Evolutionary conservation across 2,113 vertebrate genomes (phyloP), one percentile per base, ranked within the genome.

Genomic region (Leptobrachium ailaonicum): DNA sequence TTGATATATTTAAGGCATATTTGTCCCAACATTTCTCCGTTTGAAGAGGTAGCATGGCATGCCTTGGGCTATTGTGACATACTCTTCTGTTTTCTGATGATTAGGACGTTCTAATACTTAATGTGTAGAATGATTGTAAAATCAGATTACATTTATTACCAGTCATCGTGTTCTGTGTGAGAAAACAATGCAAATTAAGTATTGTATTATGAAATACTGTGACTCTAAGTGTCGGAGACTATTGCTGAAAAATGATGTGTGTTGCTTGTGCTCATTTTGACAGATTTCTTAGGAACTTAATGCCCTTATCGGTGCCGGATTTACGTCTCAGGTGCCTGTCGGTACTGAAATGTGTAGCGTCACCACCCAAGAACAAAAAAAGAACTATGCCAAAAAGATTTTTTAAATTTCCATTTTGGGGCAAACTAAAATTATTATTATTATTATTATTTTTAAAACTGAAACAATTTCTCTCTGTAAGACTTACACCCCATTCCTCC

Each of bases 181-280:
- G 72, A 81, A 81, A 74, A 81, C 79, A 81, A 81, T 81, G 79
- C 66, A 81, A 81, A 81, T 81, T 75, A 81, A 81, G 64, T 81
- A 75, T 62, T 75, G 66, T 40, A 68, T 74, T 80, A 74, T 80
- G 72, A 80, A 69, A 80, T 69, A 80, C 75, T 63, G 63, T 76
- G 53, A 32, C 43, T 81, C 54, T 41, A 10, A 67, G n/a, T 68
- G 71, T 79, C 70, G 67, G 42, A 14, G 53, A 74, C 7, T 47
- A 64, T 60, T 68, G 44, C 32, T 43, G 71, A 74, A 75, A 74
- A 75, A 75, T 69, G 53, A 81, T 68, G 9, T 13, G 10, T 63
- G 44, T 66, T 80, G 70, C 14, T 11, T 41, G n/a, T 58, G 42
- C 53, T 60, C 47, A 40, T 73, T 56, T 14, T 74, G 70, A 60